These are phyloP conservation scores for Ptyas mucosa DNA, from an alignment of 2,113 vertebrate species.

Conservation along the genomic window DNA sequence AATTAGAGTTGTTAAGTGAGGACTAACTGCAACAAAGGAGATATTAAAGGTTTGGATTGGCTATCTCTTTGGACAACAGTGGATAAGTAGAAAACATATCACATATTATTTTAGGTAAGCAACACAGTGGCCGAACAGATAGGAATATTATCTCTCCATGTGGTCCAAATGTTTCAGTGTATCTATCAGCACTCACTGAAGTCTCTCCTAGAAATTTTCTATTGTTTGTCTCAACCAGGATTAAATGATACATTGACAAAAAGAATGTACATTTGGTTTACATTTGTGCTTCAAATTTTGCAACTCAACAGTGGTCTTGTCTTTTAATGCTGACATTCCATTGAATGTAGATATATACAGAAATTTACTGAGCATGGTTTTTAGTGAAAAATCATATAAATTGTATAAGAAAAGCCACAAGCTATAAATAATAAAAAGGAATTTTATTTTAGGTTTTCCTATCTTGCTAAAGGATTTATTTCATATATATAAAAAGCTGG, in stretches of 20 bases:
- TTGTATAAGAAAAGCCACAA: background rate
- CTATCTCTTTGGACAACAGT: background rate
- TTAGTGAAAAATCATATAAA: background rate
- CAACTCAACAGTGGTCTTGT: background rate
- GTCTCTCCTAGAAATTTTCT: background rate
- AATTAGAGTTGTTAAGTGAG: background rate
- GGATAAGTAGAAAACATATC: background rate
- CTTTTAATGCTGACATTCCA: background rate
- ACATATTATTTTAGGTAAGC: background rate
- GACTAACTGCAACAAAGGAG: background rate
- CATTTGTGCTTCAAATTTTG: background rate
- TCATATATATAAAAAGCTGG: background rate
- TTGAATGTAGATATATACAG: background rate
- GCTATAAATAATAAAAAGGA: background rate
- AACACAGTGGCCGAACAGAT: background rate
- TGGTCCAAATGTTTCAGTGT: background rate
- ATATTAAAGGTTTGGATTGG: background rate
- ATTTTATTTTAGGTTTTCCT: background rate
- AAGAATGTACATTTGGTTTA: background rate
- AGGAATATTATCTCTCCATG: background rate
- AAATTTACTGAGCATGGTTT: background rate
- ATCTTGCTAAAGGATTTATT: background rate
- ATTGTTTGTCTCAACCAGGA: background rate
- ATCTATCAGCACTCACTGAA: background rate
- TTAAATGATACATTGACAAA: background rate